A percentile compares a stretch with the other conserved stretches of the same genome.
Conservation (phyloP, 2,888 invertebrate genomes). For the Megastigmus dorsalis region DNA sequence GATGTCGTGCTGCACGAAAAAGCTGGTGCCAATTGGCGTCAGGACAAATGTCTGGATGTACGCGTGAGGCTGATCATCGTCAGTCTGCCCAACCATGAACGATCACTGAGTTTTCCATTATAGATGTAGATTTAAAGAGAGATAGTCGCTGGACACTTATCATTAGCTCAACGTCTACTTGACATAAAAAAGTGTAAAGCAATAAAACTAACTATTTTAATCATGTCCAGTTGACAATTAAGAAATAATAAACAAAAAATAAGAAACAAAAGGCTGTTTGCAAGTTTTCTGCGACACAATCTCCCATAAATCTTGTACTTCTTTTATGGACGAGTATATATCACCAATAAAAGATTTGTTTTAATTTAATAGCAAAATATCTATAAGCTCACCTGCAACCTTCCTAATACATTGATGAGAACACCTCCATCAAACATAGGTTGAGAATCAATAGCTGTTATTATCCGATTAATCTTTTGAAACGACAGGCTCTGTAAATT, state of each 20-base stretch:
- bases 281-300: conserved; percentile 50
- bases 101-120: conserved; percentile 69
- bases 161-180: conserved; percentile 61
- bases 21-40: conserved; percentile 90
- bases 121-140: conserved; percentile 64
- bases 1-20: conserved; percentile 96
- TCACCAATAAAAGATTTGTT: background rate
- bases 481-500: conserved; percentile 91
- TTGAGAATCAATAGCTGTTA: conserved; percentile 96
- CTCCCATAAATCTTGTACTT: conserved; percentile 40
- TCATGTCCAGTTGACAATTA: conserved; percentile 56
- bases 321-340: conserved; percentile 11
- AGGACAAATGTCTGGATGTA: conserved; percentile 96
- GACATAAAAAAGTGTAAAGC: conserved; percentile 63
- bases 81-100: conserved; percentile 84
- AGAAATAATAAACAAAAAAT: conserved; percentile 7
- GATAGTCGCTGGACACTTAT: conserved; percentile 65
- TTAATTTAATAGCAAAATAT: conserved; percentile 35
- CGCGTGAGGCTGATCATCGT: conserved; percentile 95
- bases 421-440: conserved; percentile 99
- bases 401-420: conserved; percentile 95
- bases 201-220: conserved; percentile 54
- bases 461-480: conserved; percentile 92
- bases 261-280: conserved; percentile 25
- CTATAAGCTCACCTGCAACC: conserved; percentile 88